These are phyloP conservation scores for Ophioninae sp. DNA, from an alignment of 2,888 invertebrate species.

Conservation along the genomic window DNA sequence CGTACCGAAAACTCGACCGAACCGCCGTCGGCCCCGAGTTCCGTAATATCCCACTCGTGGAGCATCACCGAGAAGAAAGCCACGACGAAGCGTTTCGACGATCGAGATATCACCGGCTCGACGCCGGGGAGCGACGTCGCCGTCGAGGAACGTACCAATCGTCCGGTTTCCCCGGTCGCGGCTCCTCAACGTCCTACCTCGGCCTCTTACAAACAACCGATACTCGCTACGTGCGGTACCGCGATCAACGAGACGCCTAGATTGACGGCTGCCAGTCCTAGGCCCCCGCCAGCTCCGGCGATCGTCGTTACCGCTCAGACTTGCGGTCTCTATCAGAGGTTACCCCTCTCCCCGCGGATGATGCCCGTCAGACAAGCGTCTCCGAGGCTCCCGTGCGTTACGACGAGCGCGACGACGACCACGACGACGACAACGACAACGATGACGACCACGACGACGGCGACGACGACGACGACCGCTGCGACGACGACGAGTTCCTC, in stretches of 20 bases:
- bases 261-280: slow-evolving; percentile 66
- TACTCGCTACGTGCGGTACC: slow-evolving; percentile 69
- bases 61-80: slow-evolving; percentile 82
- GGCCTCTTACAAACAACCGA: slow-evolving; percentile 71
- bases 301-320: slow-evolving; percentile 64
- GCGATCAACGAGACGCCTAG: slow-evolving; percentile 60
- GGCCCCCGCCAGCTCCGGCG: slow-evolving; percentile 68
- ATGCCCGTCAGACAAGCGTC: slow-evolving; percentile 74
- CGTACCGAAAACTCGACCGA: slow-evolving; percentile 60
- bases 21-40: slow-evolving; percentile 66
- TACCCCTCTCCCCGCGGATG: slow-evolving; percentile 77
- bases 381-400: slow-evolving; percentile 73
- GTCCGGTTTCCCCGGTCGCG: slow-evolving; percentile 48
- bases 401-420: slow-evolving; percentile 63
- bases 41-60: slow-evolving; percentile 84
- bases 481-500: slow-evolving; percentile 60
- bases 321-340: slow-evolving; percentile 74
- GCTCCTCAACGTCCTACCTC: slow-evolving; percentile 41
- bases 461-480: no score
- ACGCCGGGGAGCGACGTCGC: slow-evolving; percentile 37
- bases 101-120: slow-evolving; percentile 66
- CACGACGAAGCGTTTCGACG: slow-evolving; percentile 63
- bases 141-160: slow-evolving; percentile 54
- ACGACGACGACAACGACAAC: slow-evolving; percentile 30
- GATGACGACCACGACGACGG: slow-evolving; percentile 64